Evolutionary conservation across 1,140 invertebrate genomes (phyloP).

Genomic region (Euschistus heros): DNA sequence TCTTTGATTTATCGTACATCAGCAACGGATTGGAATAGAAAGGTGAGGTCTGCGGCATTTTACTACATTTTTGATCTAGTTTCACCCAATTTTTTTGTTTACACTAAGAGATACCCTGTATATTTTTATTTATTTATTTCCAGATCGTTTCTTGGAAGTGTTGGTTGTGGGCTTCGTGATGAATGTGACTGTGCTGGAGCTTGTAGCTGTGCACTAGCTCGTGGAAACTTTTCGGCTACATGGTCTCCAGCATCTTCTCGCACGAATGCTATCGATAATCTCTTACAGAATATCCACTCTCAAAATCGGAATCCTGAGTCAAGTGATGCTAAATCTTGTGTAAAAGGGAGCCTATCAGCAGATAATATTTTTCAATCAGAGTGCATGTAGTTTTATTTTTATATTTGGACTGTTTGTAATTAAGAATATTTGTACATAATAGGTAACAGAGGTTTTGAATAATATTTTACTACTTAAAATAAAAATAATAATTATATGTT

Average conservation of each 20-base stretch:
- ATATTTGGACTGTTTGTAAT: no score
- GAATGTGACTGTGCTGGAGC: slow-evolving; percentile 22
- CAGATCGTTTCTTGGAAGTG: slow-evolving; percentile 13
- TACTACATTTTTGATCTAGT: no score
- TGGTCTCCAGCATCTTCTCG: slow-evolving; percentile 25
- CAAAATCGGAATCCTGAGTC: neutral
- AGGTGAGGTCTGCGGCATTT: no score
- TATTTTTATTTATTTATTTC: neutral
- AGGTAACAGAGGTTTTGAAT: no score
- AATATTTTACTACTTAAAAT: no score
- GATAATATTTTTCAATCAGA: slow-evolving; percentile 11
- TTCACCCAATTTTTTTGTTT: no score
- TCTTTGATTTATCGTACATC: no score
- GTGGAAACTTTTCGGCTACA: slow-evolving; percentile 3
- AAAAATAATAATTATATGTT: no score
- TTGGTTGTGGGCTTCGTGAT: neutral
- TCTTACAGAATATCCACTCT: neutral
- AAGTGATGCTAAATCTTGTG: no score
- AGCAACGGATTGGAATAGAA: no score
- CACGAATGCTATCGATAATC: slow-evolving; percentile 20
- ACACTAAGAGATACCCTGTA: no score
- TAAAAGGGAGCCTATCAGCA: slow-evolving; percentile 11
- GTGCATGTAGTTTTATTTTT: neutral
- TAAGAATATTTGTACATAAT: no score
- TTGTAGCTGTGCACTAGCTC: slow-evolving; percentile 18